Evolutionary conservation across 1,140 invertebrate genomes (phyloP), one percentile per base, ranked within the genome.

Genomic region (Macrobrachium rosenbergii): DNA sequence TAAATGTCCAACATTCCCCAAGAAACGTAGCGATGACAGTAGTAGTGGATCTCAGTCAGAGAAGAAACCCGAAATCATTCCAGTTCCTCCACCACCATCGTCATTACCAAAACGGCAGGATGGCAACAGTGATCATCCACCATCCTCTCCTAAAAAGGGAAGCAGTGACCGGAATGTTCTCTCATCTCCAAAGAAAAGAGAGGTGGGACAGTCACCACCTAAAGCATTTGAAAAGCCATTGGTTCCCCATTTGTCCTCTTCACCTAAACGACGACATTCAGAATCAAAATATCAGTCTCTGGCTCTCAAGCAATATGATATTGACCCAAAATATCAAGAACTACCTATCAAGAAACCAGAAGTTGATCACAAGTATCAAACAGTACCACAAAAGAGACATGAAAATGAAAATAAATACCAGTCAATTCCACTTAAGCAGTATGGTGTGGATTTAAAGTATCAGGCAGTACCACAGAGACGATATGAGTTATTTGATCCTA

Each of bases 261-360:
- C 85, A 3, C 85, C 85, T 12, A 87, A 87, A 67, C 23, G 85
- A 5, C 77, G 85, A 2, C 69, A 37, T 52, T 59, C 77, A 12
- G 85, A 87, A 59, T 79, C 79, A 52, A 87, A 87, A 21, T 87
- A 82, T 59, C 85, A 82, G 69, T 79, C 77, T 3, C 77, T 63
- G 28, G 52, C 69, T 2, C 67, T 72, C 17, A 80, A 63, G 23
- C 81, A 63, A 69, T 87, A 87, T 28, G 85, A 87, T 28, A 63
- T 87, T 45, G 85, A 87, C 45, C 85, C 85, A 21, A 87, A 87
- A 58, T 87, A 82, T 59, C 76, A 87, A 64, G 72, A 64, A 64
- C 43, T 87, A 23, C 85, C 85, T 59, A 58, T 62, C 7, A 87
- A 81, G 64, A 59, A 60, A 63, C 77, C 78, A 10, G 85, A 87